A percentile compares a stretch with the other conserved stretches of the same genome.
Evolutionary conservation across 2,113 vertebrate genomes (phyloP).

Genomic region (Baryphthengus martii): DNA sequence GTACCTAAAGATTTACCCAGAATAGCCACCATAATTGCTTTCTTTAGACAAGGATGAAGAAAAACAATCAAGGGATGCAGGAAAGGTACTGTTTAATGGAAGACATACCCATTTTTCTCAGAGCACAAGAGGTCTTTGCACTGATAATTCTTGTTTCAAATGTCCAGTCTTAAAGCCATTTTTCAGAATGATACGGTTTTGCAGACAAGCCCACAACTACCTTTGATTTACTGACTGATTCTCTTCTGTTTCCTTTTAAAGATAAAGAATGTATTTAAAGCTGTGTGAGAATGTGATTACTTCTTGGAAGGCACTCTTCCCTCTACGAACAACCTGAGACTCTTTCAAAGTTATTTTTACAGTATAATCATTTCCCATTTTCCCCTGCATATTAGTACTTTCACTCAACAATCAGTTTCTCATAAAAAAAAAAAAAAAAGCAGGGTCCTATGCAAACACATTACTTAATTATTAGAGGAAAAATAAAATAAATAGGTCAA

Average conservation of each 20-base stretch:
- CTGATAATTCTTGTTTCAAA: slow-evolving; percentile 38
- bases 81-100: slow-evolving; percentile 30
- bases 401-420: neutral
- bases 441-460: neutral
- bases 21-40: slow-evolving; percentile 22
- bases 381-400: neutral
- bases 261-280: slow-evolving; percentile 74
- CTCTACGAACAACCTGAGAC: slow-evolving; percentile 33
- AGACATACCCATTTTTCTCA: slow-evolving; percentile 10
- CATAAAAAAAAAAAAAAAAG: neutral
- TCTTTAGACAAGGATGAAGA: slow-evolving; percentile 22
- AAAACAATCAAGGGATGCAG: neutral
- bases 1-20: neutral
- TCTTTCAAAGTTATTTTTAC: slow-evolving; percentile 34
- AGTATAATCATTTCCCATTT: neutral
- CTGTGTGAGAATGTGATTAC: slow-evolving; percentile 31
- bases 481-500: neutral
- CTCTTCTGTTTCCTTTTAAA: slow-evolving; percentile 75
- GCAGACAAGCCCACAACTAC: slow-evolving; percentile 49
- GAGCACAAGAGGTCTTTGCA: slow-evolving; percentile 41
- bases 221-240: slow-evolving; percentile 63
- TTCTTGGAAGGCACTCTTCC: slow-evolving; percentile 57
- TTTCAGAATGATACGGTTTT: slow-evolving; percentile 53
- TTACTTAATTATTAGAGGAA: neutral
- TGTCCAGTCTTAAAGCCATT: neutral